These are phyloP conservation scores for Aleadryas rufinucha DNA, from an alignment of 2,113 vertebrate species.

Conservation along the genomic window DNA sequence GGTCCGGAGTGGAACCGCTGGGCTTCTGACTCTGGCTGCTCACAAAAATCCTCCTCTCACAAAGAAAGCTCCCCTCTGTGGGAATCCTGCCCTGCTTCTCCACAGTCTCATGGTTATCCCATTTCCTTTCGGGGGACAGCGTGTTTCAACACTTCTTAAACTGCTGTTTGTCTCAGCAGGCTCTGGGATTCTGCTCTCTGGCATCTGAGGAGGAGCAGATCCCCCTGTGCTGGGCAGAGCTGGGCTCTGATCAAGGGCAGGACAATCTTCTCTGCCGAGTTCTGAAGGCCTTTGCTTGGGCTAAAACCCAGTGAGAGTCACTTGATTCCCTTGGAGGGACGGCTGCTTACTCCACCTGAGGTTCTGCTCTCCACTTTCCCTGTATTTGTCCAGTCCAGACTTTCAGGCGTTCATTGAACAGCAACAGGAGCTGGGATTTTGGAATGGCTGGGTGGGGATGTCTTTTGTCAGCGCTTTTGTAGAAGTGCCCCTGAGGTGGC, in stretches of 20 bases:
- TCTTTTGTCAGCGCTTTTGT: background rate
- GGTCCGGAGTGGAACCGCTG: fast-evolving
- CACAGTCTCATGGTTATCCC: background rate
- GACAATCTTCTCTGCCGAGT: background rate
- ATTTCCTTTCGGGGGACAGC: background rate
- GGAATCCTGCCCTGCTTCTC: background rate
- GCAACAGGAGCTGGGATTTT: background rate
- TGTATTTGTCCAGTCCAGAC: background rate
- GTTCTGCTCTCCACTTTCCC: background rate
- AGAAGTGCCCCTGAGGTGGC: background rate
- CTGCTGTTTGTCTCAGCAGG: constrained; percentile 4
- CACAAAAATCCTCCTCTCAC: background rate
- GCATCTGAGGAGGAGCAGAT: background rate
- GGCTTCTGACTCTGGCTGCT: background rate
- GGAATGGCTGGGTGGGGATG: background rate
- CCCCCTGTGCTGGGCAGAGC: background rate
- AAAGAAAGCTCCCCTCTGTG: background rate
- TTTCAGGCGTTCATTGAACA: background rate
- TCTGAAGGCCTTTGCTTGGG: background rate
- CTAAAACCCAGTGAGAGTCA: background rate
- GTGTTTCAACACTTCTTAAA: background rate
- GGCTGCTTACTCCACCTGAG: background rate
- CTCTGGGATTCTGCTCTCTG: background rate
- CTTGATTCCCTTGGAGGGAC: background rate
- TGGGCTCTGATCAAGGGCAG: background rate